Conservation (phyloP, 2,797 vertebrate genomes). For the Harpagifer antarcticus region DNA sequence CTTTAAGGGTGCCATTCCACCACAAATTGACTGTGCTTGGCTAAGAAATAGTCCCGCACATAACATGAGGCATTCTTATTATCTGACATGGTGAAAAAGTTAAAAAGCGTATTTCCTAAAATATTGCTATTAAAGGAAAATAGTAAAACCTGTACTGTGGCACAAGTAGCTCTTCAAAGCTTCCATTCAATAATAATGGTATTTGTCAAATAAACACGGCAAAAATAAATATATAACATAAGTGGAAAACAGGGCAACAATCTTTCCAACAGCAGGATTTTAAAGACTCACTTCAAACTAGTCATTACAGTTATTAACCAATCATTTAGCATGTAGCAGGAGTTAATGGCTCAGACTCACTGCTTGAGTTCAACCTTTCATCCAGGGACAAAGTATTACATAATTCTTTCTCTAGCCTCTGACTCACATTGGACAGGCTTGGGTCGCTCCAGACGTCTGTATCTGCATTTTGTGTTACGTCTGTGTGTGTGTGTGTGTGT, state of each 20-base stretch:
- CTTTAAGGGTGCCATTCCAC: background rate
- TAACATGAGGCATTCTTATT: background rate
- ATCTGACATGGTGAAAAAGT: background rate
- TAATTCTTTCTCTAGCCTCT: slow-evolving; percentile 57
- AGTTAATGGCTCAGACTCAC: slow-evolving; percentile 43
- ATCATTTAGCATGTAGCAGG: slow-evolving; percentile 40
- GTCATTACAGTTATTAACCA: slow-evolving; percentile 2
- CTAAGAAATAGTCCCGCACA: background rate
- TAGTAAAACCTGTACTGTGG: background rate
- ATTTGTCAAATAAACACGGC: background rate
- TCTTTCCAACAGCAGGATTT: slow-evolving; percentile 1
- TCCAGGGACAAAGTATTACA: slow-evolving; percentile 46
- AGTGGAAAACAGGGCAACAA: background rate
- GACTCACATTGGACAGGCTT: slow-evolving; percentile 37
- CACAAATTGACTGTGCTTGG: background rate
- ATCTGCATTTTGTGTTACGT: slow-evolving; percentile 33
- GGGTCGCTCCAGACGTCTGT: slow-evolving; percentile 50
- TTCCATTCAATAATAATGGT: background rate
- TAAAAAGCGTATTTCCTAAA: background rate
- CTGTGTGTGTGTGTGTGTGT: background rate
- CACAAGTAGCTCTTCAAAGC: background rate
- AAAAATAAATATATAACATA: background rate
- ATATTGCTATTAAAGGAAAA: no score
- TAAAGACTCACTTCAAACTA: slow-evolving; percentile 22
- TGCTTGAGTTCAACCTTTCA: slow-evolving; percentile 42